Percentiles rank a stretch among this genome's conserved stretches.
These are phyloP conservation scores for Gavialis gangeticus DNA, from an alignment of 2,113 vertebrate species.

Conservation along the genomic window DNA sequence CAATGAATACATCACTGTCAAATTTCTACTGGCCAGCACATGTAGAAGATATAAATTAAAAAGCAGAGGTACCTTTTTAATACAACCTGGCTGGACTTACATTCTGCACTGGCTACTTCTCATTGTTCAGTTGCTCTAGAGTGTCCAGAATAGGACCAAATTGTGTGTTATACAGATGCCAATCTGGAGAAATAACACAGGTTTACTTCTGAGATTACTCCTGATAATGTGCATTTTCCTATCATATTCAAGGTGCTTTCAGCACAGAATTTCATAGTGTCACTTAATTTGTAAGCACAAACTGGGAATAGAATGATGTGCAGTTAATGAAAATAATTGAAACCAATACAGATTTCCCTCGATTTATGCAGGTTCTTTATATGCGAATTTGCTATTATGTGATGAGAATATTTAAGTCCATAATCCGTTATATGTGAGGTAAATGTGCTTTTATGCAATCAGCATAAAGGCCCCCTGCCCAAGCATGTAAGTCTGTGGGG, in stretches of 20 bases:
- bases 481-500: no score
- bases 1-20: conserved; percentile 52
- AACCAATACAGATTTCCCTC: background rate
- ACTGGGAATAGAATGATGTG: conserved; percentile 1
- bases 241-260: background rate
- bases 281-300: background rate
- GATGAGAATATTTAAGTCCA: no score
- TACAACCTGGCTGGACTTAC: background rate
- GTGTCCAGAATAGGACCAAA: background rate
- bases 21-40: conserved; percentile 22
- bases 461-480: no score
- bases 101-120: background rate
- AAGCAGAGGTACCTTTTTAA: background rate
- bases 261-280: background rate
- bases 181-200: background rate
- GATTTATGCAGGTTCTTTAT: no score
- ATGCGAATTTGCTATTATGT: no score
- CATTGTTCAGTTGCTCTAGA: background rate
- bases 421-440: no score
- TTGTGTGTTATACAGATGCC: fast-evolving
- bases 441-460: no score
- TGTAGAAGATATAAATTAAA: conserved; percentile 1
- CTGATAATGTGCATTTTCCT: background rate
- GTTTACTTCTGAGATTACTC: background rate
- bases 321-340: conserved; percentile 19